These are phyloP conservation scores for Argyrosomus regius DNA, from an alignment of 2,797 vertebrate species.

Conservation along the genomic window DNA sequence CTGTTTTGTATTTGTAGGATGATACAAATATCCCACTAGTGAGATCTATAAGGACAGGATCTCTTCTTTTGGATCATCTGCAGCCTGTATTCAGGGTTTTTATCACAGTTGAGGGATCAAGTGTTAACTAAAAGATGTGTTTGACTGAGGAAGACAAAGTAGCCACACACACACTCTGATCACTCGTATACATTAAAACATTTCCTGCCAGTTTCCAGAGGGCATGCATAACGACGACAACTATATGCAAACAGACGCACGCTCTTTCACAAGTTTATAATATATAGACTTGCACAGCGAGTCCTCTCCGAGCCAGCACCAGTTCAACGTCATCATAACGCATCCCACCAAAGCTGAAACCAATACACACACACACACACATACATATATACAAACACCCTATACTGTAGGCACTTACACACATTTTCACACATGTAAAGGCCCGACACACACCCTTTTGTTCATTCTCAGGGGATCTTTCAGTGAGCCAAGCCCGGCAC, in stretches of 20 bases:
- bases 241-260: slow-evolving; percentile 68
- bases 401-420: slow-evolving; percentile 66
- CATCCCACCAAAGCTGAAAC: slow-evolving; percentile 71
- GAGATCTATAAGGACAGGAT: slow-evolving; percentile 45
- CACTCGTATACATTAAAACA: slow-evolving; percentile 17
- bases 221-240: slow-evolving; percentile 54
- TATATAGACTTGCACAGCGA: slow-evolving; percentile 23
- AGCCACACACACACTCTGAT: slow-evolving; percentile 27
- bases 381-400: not conserved
- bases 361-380: slow-evolving; percentile 32
- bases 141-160: slow-evolving; percentile 35
- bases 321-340: slow-evolving; percentile 44
- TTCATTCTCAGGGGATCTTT: slow-evolving; percentile 86
- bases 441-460: slow-evolving; percentile 69
- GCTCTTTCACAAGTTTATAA: slow-evolving; percentile 39
- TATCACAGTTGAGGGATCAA: slow-evolving; percentile 57
- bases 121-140: slow-evolving; percentile 54
- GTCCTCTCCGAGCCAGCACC: slow-evolving; percentile 63
- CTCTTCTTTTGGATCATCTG: slow-evolving; percentile 41
- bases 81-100: slow-evolving; percentile 59
- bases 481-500: slow-evolving; percentile 79
- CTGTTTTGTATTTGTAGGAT: slow-evolving; percentile 46
- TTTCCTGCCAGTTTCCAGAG: slow-evolving; percentile 43
- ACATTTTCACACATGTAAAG: slow-evolving; percentile 45
- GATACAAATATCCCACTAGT: slow-evolving; percentile 28